A percentile compares a stretch with the other conserved stretches of the same genome.
phyloP scores from a whole-genome alignment of 2,113 vertebrate genomes.

The Brachionichthys hirsutus region DNA sequence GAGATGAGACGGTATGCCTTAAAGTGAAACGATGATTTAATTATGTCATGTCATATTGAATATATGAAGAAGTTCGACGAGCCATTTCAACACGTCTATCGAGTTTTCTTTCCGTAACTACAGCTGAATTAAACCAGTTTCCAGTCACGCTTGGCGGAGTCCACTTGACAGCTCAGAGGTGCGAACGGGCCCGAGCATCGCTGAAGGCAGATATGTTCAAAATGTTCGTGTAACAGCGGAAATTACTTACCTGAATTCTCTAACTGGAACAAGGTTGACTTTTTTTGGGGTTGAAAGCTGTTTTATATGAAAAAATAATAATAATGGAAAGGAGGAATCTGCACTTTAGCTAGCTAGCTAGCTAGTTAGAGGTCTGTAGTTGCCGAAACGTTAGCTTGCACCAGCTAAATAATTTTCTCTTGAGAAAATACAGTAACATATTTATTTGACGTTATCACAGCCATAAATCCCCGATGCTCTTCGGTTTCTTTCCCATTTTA shows the following conservation, averaged over 20 bases:
- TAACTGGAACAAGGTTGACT: background rate
- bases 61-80: no score
- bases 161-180: no score
- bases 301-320: background rate
- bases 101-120: no score
- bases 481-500: conserved; percentile 54
- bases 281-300: background rate
- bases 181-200: conserved; percentile 28
- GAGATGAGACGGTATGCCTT: no score
- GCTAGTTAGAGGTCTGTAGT: conserved; percentile 1
- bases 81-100: no score
- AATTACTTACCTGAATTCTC: no score
- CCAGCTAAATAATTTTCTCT: no score
- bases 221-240: no score
- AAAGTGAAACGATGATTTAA: no score
- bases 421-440: conserved; percentile 6
- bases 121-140: no score
- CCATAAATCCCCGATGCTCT: conserved; percentile 17
- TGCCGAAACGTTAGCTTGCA: background rate
- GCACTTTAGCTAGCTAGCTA: conserved; percentile 19
- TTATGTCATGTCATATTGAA: no score
- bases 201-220: background rate
- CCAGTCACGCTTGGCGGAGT: no score
- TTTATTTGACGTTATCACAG: conserved; percentile 17
- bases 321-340: conserved; percentile 51